Base-by-base conservation (phyloP, 2,113 vertebrate species). In the Aegithalos caudatus region DNA sequence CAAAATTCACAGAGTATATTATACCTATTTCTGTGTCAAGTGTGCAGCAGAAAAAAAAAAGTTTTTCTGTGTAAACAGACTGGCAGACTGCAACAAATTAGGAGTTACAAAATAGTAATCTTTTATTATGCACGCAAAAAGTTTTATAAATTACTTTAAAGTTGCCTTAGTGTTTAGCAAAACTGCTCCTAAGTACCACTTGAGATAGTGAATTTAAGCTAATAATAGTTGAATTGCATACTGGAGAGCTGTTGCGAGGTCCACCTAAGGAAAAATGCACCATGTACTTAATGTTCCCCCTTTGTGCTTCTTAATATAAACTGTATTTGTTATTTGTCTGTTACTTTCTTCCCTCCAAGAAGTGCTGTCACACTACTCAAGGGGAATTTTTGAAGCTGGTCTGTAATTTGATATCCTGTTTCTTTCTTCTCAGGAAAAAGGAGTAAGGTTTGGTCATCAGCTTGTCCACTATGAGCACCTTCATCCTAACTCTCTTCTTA, bases 211-310 rank as follows among this genome's bases (percentile, higher is more conserved):
- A 14, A 44, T 82, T 76, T 86, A 64, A 69, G 31, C 5, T 38
- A 88, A 42, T 21, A 72, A 35, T 72, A 78, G 25, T 6, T 61
- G 16, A 92, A 40, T 24, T 67, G 17, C 3, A 1, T 69, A 17
- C 35, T 57, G 12, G 25, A 88, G 28, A 18, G 11, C 6, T 53
- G 13, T 16, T 89, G 22, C 17, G 72, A 77, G 23, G 33, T 60
- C 57, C 35, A 88, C 22, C 20, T n/a, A 37, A 86, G 33, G 31
- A 86, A 77, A 90, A 92, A 73, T 37, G 4, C 2, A 38, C 47
- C 0, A 0, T 23, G 3, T 53, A n/a, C 45, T n/a, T 65, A 48
- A 11, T 53, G 6, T 33, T 72, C 16, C 74, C 7, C 14, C 40
- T 31, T 31, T 56, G 2, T 69, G 38, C 79, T 13, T 37, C 61